Conservation (phyloP, 2,113 vertebrate species). For the Solea senegalensis region DNA sequence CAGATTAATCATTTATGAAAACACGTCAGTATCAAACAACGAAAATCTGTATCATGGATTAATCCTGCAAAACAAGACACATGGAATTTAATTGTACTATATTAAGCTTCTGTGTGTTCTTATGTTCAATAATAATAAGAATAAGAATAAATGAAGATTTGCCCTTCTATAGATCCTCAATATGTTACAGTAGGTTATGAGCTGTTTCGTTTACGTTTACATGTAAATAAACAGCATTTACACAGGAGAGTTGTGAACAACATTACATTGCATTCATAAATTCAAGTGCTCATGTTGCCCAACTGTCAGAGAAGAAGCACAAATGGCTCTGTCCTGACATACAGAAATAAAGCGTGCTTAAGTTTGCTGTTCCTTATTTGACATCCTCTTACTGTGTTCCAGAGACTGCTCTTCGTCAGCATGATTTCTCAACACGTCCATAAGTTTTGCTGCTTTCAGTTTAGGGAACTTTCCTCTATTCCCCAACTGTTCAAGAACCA, state of each 20-base stretch:
- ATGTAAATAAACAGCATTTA: too few species aligned
- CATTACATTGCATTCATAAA: slow-evolving; percentile 1
- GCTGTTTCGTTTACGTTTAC: too few species aligned
- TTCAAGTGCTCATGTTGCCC: not conserved
- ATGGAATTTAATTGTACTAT: not conserved
- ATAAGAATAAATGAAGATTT: not conserved
- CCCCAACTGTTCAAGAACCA: not conserved
- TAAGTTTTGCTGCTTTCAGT: slow-evolving; percentile 33
- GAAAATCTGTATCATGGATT: not conserved
- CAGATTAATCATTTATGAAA: too few species aligned
- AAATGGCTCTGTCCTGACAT: slow-evolving; percentile 50
- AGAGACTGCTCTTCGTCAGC: slow-evolving; percentile 59
- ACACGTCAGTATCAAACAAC: too few species aligned
- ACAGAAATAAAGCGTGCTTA: slow-evolving; percentile 70
- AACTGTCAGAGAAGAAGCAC: slow-evolving; percentile 20
- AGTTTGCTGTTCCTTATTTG: slow-evolving; percentile 76
- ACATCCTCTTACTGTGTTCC: slow-evolving; percentile 77
- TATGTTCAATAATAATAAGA: not conserved
- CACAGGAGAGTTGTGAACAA: not conserved
- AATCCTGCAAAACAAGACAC: slow-evolving; percentile 11
- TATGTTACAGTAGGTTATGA: too few species aligned
- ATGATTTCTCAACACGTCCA: slow-evolving; percentile 58
- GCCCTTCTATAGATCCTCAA: too few species aligned
- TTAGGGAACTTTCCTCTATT: slow-evolving; percentile 1
- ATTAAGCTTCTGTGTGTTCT: not conserved